Evolutionary conservation across 1,140 invertebrate species (phyloP).

Genomic region (Mamestra configurata): DNA sequence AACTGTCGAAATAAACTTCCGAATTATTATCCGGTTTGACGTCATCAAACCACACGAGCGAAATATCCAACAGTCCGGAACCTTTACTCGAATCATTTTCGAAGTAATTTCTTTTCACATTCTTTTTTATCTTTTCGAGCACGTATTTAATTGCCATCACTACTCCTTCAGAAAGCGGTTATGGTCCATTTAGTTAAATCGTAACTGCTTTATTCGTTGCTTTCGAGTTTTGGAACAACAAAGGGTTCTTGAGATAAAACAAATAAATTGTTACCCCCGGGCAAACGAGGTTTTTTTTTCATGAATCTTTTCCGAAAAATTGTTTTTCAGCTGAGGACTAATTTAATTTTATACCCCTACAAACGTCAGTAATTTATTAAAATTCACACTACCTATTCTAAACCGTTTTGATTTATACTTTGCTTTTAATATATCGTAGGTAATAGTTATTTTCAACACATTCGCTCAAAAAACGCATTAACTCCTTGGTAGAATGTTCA

Average conservation of each 20-base stretch:
- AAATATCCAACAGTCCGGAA: constrained; percentile 35
- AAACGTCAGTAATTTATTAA: no score
- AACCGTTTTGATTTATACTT: background rate
- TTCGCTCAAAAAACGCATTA: no score
- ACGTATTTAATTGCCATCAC: constrained; percentile 66
- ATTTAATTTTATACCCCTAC: no score
- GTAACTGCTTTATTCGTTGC: constrained; percentile 75
- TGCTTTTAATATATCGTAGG: no score
- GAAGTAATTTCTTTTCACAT: constrained; percentile 46
- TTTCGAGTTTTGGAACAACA: constrained; percentile 71
- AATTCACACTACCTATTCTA: background rate
- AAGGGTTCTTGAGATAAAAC: constrained; percentile 76
- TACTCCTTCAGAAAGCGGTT: constrained; percentile 64
- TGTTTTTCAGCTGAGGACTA: constrained; percentile 28
- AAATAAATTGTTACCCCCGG: constrained; percentile 73
- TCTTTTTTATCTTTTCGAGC: constrained; percentile 50
- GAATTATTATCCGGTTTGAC: constrained; percentile 21
- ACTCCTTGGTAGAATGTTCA: no score
- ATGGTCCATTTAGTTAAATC: constrained; percentile 76
- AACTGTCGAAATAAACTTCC: constrained; percentile 19
- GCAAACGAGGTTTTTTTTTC: constrained; percentile 55
- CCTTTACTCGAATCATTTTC: constrained; percentile 44
- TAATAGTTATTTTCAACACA: no score
- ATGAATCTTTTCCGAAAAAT: constrained; percentile 38
- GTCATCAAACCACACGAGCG: constrained; percentile 33